Evolutionary conservation across 2,797 vertebrate genomes (phyloP), one percentile per base, ranked within the genome.

Genomic region (Bradypodion pumilum): DNA sequence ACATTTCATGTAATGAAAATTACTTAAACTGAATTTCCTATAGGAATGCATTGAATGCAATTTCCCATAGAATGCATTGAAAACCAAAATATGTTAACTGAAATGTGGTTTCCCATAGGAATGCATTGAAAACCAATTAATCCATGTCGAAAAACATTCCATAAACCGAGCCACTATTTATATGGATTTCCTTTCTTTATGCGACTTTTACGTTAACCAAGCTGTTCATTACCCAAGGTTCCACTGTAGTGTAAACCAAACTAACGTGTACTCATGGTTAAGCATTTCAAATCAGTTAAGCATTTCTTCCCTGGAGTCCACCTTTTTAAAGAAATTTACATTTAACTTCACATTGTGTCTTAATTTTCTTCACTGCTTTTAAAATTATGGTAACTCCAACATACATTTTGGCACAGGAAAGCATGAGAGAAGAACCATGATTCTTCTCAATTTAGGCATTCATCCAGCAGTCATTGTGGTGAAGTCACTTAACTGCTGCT

Each of bases 401-500:
- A 32, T 49, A 70, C 25, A 70, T 60, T 83, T 76, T 81, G 27
- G 9, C 68, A 60, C 27, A 62, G 13, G 8, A 85, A 86, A 13
- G 1, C 2, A 80, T 19, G 62, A 81, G 44, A 2, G 25, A 78
- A 66, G 75, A 27, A 8, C 75, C 74, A 16, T 44, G 56, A 60
- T 32, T 15, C 1, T 21, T 88, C 72, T 77, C 2, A 1, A 49
- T 7, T 21, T 23, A 19, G 49, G 27, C 42, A 12, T 4, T 44
- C 72, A 74, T 88, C 81, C 69, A 66, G 4, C 56, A 63, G 52
- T 60, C 60, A 10, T 86, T 90, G 74, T 5, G 12, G 23, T 40
- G 25, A 65, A 83, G 32, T 82, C 65, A 78, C 85, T 89, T 84
- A 85, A 40, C 46, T 79, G 0, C 29, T 74, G 27, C 76, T 62